Evolutionary conservation across 2,113 vertebrate species (phyloP).

Genomic region (Syrmaticus mikado): DNA sequence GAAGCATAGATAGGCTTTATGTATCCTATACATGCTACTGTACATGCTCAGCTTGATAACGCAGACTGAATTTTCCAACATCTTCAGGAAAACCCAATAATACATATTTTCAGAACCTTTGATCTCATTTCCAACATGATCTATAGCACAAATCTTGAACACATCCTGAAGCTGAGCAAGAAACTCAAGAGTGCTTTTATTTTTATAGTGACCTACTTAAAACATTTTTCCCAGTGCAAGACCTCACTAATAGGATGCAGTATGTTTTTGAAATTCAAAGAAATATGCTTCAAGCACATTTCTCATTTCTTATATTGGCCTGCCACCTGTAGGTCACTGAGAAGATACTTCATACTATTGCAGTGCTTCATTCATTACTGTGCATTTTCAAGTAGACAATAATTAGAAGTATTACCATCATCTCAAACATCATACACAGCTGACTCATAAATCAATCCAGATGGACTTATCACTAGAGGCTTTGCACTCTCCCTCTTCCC

Average conservation of each 20-base stretch:
- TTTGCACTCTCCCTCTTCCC: background rate
- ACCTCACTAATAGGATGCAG: background rate
- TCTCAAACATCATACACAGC: background rate
- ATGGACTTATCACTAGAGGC: background rate
- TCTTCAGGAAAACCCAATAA: background rate
- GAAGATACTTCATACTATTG: conserved; percentile 40
- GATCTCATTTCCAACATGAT: background rate
- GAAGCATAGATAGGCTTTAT: background rate
- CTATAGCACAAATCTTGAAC: background rate
- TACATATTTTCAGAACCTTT: background rate
- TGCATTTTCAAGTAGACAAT: background rate
- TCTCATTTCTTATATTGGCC: conserved; percentile 52
- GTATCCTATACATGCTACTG: background rate
- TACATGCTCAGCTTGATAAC: background rate
- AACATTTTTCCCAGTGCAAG: background rate
- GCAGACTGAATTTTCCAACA: background rate
- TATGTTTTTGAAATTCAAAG: background rate
- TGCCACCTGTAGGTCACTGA: conserved; percentile 70
- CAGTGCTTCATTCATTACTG: background rate
- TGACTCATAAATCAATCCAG: background rate
- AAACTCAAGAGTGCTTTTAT: background rate
- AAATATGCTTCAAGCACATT: background rate
- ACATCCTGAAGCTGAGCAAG: background rate
- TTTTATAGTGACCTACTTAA: background rate
- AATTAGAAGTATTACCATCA: background rate